Percentiles rank a stretch among this genome's conserved stretches.
Conservation (phyloP, 2,888 invertebrate species). For the Phorcus lineatus region DNA sequence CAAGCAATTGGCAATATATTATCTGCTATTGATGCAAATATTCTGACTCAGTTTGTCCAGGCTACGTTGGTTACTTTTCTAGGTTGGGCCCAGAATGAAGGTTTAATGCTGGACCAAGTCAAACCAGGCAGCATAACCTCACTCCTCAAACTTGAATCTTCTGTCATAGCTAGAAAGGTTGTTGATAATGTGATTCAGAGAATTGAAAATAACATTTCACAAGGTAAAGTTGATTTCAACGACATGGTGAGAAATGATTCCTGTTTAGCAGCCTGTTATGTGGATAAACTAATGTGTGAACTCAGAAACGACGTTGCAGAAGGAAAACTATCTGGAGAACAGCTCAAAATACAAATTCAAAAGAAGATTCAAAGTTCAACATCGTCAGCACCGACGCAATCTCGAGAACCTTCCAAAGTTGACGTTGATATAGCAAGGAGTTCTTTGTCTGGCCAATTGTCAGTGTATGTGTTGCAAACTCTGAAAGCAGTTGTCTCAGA, state of each 20-base stretch:
- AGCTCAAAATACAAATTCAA: too few species aligned
- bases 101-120: not conserved
- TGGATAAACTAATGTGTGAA: too few species aligned
- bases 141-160: slow-evolving; percentile 41
- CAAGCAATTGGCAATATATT: not conserved
- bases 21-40: not conserved
- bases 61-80: slow-evolving; percentile 6
- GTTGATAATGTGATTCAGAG: slow-evolving; percentile 40
- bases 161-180: slow-evolving; percentile 44
- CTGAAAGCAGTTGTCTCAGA: not conserved
- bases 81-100: not conserved
- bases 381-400: too few species aligned
- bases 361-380: too few species aligned
- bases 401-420: too few species aligned
- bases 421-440: too few species aligned
- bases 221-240: not conserved
- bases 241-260: too few species aligned
- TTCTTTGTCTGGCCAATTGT: too few species aligned
- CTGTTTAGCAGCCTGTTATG: too few species aligned
- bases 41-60: slow-evolving; percentile 16
- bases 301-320: too few species aligned
- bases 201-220: slow-evolving; percentile 38
- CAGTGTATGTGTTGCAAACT: not conserved
- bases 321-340: too few species aligned
- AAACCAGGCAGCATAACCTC: slow-evolving; percentile 28